A percentile compares a stretch with the other conserved stretches of the same genome.
Evolutionary conservation across 2,113 vertebrate species (phyloP).

Genomic region (Anarhynchus alexandrinus): DNA sequence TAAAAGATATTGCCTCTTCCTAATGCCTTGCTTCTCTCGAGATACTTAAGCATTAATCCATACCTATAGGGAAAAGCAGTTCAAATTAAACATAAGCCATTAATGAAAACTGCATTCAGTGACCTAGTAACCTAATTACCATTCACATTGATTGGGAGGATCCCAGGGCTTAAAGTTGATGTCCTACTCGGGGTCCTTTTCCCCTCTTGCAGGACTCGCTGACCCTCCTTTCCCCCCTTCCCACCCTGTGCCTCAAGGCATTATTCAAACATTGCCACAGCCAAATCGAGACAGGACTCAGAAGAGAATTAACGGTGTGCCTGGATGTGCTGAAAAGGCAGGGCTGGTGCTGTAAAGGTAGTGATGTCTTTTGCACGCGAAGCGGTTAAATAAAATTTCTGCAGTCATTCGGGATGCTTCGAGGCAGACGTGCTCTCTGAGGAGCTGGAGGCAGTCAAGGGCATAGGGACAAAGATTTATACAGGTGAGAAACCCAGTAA

Average conservation of each 20-base stretch:
- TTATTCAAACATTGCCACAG: not conserved
- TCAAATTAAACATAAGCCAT: constrained; percentile 53
- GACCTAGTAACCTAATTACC: constrained; percentile 61
- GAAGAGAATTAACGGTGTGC: not conserved
- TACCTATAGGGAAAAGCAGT: constrained; percentile 44
- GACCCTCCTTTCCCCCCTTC: not conserved
- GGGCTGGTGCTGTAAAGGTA: not conserved
- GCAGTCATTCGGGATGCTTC: not conserved
- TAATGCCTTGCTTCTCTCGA: constrained; percentile 34
- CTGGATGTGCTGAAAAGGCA: not conserved
- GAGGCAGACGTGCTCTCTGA: not conserved
- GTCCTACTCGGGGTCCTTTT: not conserved
- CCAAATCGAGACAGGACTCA: not conserved
- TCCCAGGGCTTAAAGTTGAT: not conserved
- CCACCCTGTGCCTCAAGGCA: not conserved
- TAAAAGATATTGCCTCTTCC: constrained; percentile 6
- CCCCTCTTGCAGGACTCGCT: not conserved
- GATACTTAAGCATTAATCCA: constrained; percentile 35
- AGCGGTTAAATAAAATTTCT: not conserved
- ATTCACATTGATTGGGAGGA: not conserved
- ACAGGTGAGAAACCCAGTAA: not conserved
- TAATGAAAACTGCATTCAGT: constrained; percentile 46
- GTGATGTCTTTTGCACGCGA: not conserved
- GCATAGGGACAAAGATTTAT: not conserved
- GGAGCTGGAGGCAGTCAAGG: not conserved